phyloP scores from a whole-genome alignment of 1,140 invertebrate genomes.

The Magallana gigas region DNA sequence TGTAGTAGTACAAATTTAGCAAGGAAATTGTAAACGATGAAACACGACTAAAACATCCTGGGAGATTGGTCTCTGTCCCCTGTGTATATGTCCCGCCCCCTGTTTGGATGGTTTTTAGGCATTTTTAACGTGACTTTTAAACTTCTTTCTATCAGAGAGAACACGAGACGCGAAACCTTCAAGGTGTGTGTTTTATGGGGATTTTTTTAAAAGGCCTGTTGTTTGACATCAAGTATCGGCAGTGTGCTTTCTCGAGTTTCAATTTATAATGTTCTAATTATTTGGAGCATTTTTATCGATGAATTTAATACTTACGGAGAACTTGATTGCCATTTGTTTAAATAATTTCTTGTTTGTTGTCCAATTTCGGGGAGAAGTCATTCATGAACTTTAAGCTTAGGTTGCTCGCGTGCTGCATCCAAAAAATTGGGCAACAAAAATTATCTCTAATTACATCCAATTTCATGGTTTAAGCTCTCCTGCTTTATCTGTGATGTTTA shows the following conservation, averaged over 20 bases:
- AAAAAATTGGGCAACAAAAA: neutral
- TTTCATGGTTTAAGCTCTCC: neutral
- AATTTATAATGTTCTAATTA: neutral
- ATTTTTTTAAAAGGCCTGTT: neutral
- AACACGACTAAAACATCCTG: neutral
- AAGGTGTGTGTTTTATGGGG: neutral
- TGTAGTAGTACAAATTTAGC: neutral
- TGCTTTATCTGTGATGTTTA: neutral
- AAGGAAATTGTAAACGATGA: neutral
- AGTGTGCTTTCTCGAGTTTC: neutral
- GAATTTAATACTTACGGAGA: neutral
- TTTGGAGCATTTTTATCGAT: neutral
- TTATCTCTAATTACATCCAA: constrained; percentile 23
- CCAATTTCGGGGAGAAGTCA: neutral
- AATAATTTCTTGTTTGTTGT: neutral
- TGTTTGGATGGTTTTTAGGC: neutral
- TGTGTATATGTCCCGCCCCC: neutral
- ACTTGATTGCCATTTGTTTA: constrained; percentile 7
- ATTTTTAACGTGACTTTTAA: constrained; percentile 19
- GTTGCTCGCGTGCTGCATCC: neutral
- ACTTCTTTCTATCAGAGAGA: constrained; percentile 2
- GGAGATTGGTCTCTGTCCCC: neutral
- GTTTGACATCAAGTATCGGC: neutral
- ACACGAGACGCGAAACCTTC: neutral
- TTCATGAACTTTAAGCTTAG: neutral